These are phyloP conservation scores for Dolichotis patagonum DNA, from an alignment of 2,113 vertebrate species.

Conservation along the genomic window DNA sequence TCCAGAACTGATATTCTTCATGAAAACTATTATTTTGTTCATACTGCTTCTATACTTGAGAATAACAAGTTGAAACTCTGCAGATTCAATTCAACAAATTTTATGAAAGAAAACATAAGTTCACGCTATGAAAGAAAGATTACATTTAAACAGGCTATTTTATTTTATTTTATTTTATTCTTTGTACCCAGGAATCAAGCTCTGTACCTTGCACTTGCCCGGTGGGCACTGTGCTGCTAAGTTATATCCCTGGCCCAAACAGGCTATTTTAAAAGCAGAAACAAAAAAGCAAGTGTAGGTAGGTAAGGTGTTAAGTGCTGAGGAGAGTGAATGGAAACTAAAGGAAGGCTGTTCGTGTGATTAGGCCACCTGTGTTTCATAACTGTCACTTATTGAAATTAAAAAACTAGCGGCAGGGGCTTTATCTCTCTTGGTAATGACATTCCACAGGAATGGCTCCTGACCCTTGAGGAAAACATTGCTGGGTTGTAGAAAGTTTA, in stretches of 20 bases:
- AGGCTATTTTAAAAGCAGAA: not conserved
- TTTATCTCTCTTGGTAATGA: not conserved
- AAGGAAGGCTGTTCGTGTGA: not conserved
- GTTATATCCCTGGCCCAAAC: not conserved
- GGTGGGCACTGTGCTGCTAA: too few species aligned
- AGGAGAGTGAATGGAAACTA: not conserved
- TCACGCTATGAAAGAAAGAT: constrained; percentile 22
- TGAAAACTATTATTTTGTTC: not conserved
- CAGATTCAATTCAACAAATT: not conserved
- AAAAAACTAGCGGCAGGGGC: not conserved
- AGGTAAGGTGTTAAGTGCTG: not conserved
- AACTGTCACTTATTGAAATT: not conserved
- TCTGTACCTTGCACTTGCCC: too few species aligned
- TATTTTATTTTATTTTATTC: too few species aligned
- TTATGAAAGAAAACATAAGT: not conserved
- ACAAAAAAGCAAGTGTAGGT: not conserved
- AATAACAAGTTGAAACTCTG: constrained; percentile 36
- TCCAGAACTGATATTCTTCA: not conserved
- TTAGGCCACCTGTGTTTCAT: not conserved
- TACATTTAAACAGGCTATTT: not conserved
- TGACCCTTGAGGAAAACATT: not conserved
- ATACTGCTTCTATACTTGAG: not conserved
- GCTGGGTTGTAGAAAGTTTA: not conserved
- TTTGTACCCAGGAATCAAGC: too few species aligned
- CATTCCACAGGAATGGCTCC: not conserved